Evolutionary conservation across 2,797 vertebrate species (phyloP), one percentile per base, ranked within the genome.

Genomic region (Enteromius mattozi): DNA sequence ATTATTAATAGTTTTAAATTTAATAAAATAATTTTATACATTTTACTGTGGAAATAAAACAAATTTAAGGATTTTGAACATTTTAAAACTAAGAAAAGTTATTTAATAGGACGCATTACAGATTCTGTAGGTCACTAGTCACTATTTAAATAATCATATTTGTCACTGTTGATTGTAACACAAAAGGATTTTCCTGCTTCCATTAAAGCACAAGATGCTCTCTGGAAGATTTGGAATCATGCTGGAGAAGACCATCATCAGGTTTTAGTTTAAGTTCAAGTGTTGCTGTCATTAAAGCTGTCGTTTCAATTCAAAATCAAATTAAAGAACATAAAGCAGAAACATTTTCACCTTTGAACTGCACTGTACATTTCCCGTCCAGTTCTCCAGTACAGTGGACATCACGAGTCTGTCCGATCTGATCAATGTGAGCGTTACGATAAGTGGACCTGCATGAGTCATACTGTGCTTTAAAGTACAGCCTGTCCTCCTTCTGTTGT

Each of bases 401-500:
- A 77, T 68, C 47, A 83, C 70, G 47, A 40, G 72, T 37, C 71
- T 61, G 68, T 72, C 80, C 70, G 12, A 45, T 63, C 30, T 68
- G 81, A 83, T 77, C 81, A 77, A 68, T 77, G 81, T 42, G 61
- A 54, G 72, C 63, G 47, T 42, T 83, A 33, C 72, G 12, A 77
- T 83, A 77, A 77, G 72, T 77, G 72, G 63, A 66, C 70, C 45
- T 66, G 19, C 24, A 77, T 88, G 87, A 88, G 82, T 88, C 88
- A 89, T 83, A 79, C 66, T 54, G 69, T 75, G 76, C 61, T 83
- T 85, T 85, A 82, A 77, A 83, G 82, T 78, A 81, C 82, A 85
- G 66, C 63, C 80, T 75, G 78, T 80, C 80, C 51, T 86, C 71
- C 79, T 86, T 47, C 42, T 68, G 56, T 65, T 79, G 76, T 86